These are phyloP conservation scores for Melanogrammus aeglefinus DNA, from an alignment of 2,797 vertebrate species.

Conservation along the genomic window DNA sequence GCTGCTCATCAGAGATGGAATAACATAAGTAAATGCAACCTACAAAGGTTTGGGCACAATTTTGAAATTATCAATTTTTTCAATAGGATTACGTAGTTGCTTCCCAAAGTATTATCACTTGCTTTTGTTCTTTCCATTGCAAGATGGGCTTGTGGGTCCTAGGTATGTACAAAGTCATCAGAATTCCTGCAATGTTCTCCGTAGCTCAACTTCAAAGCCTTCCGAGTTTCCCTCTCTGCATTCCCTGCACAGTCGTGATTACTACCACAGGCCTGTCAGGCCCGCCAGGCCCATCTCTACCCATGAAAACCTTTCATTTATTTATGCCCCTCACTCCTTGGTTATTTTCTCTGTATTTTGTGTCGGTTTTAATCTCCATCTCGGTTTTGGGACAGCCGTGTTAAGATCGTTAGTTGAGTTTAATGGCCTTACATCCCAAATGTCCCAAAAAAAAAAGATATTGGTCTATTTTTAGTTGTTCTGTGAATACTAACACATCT, in stretches of 20 bases:
- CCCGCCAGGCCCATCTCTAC: constrained; percentile 6
- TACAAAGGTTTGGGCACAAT: background rate
- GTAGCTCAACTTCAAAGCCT: constrained; percentile 80
- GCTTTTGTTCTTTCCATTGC: background rate
- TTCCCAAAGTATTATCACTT: background rate
- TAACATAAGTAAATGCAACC: background rate
- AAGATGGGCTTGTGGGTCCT: constrained; percentile 29
- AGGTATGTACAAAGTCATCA: constrained; percentile 68
- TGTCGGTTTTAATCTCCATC: background rate
- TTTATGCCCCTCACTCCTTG: background rate
- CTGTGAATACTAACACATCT: background rate
- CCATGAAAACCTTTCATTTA: background rate
- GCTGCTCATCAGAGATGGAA: background rate
- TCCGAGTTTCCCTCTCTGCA: constrained; percentile 66
- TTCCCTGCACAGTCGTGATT: constrained; percentile 66
- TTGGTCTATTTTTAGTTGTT: background rate
- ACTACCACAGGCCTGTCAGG: constrained; percentile 54
- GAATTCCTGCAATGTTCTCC: constrained; percentile 84
- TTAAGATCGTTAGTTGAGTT: background rate
- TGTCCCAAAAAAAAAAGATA: background rate
- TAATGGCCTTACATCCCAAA: background rate
- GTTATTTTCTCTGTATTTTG: background rate
- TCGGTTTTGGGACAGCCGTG: background rate
- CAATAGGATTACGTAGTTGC: background rate
- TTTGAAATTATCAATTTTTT: background rate